Base-by-base conservation (phyloP, 1,140 invertebrate genomes). In the Brachionus plicatilis region DNA sequence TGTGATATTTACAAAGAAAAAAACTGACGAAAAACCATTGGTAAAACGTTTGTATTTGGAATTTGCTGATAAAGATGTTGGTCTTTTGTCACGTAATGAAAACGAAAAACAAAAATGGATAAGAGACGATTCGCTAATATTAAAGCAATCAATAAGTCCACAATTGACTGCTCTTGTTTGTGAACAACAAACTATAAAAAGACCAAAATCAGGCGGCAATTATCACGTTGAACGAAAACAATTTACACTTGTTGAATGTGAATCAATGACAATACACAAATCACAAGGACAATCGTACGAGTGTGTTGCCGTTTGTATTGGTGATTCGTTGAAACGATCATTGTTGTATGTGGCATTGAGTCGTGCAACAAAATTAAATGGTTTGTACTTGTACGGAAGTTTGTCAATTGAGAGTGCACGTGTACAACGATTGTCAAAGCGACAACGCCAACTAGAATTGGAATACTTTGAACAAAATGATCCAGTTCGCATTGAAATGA, bases 251-350 rank as follows among this genome's bases (percentile, higher is more conserved):
- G 6, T 75, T 11, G 70, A 75, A 45, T 75, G 37, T 45, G 70
- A 75, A 75, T n/a, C 75, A 78, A 78, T 78, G 75, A 78, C 75
- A 2, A 78, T 56, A 78, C 47, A 56, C 47, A 78, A 78, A 56
- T 24, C 75, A 29, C 75, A 78, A 33, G 75, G 75, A n/a, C 45
- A 53, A 53, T 53, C 75, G 14, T 50, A 53, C 9, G 4, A 0
- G 1, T 9, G 11, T 24, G 72, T 5, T 33, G 29, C 29, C 29
- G 29, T 33, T 33, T 33, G 29, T 33, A 33, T 33, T 33, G 3
- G 29, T 33, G 29, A 33, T 33, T 33, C 29, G 29, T 33, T 33
- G 29, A 33, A 33, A 33, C 29, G 29, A 33, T 33, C 29, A 33
- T 37, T 72, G 17, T 17, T 33, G 12, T 50, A 76, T 76, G 43